Evolutionary conservation across 2,888 invertebrate species (phyloP).

Genomic region (Cactoblastis cactorum): DNA sequence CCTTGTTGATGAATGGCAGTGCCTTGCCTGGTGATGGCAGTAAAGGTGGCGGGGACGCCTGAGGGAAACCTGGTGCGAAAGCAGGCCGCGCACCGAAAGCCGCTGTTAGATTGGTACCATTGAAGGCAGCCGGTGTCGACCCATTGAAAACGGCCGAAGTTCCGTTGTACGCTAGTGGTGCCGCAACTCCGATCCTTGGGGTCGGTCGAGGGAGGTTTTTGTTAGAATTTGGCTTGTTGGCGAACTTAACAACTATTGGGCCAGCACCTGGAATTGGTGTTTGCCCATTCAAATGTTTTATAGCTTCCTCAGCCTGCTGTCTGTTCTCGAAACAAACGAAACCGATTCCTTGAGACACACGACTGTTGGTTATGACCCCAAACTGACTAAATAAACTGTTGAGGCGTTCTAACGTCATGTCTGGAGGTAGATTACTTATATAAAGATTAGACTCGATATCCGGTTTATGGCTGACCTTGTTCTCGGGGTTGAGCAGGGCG

Average conservation of each 20-base stretch:
- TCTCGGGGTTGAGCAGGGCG: constrained; percentile 74
- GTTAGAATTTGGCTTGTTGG: constrained; percentile 70
- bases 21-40: constrained; percentile 74
- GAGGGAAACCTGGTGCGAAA: constrained; percentile 64
- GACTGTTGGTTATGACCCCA: constrained; percentile 71
- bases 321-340: constrained; percentile 73
- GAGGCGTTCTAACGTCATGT: constrained; percentile 73
- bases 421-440: constrained; percentile 75
- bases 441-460: constrained; percentile 75
- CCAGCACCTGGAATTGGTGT: constrained; percentile 66
- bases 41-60: constrained; percentile 69
- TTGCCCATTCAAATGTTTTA: constrained; percentile 66
- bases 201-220: constrained; percentile 62
- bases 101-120: constrained; percentile 58
- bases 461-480: constrained; percentile 73
- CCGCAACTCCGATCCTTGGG: constrained; percentile 48
- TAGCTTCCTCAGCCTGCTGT: constrained; percentile 71
- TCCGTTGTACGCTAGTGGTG: constrained; percentile 63
- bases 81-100: constrained; percentile 63
- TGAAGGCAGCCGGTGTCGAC: constrained; percentile 54
- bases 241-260: constrained; percentile 71
- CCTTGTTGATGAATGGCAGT: constrained; percentile 74
- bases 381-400: constrained; percentile 66
- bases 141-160: constrained; percentile 65
- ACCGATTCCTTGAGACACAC: constrained; percentile 74